A percentile compares a stretch with the other conserved stretches of the same genome.
Conservation (phyloP, 2,888 invertebrate species). For the Sicus ferrugineus region DNA sequence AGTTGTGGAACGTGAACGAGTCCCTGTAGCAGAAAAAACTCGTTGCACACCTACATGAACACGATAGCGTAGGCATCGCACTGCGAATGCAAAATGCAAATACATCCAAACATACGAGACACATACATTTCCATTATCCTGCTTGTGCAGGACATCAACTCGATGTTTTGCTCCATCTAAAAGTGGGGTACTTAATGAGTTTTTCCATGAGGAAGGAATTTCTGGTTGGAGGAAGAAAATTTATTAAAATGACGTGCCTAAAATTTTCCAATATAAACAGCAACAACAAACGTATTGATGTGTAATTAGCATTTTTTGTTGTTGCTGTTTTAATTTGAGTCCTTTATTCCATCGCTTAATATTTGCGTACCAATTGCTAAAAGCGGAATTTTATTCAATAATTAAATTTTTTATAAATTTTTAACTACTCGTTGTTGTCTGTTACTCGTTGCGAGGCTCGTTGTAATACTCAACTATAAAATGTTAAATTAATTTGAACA, state of each 20-base stretch:
- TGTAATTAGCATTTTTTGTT: background rate
- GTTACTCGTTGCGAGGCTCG: background rate
- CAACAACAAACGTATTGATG: background rate
- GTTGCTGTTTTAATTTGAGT: background rate
- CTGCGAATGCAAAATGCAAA: background rate
- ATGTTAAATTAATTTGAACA: too few relatives aligned
- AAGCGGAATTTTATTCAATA: background rate
- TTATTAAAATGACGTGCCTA: background rate
- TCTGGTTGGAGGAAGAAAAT: background rate
- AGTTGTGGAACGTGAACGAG: background rate
- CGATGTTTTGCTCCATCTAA: constrained; percentile 14
- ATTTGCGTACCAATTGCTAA: too few relatives aligned
- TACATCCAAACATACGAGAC: background rate
- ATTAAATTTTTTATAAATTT: background rate
- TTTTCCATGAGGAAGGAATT: background rate
- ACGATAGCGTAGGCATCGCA: background rate
- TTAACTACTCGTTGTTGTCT: background rate
- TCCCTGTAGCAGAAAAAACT: background rate
- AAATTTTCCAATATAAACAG: background rate
- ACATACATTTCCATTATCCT: background rate
- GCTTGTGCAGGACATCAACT: constrained; percentile 13
- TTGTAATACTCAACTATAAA: too few relatives aligned
- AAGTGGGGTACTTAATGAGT: constrained; percentile 9
- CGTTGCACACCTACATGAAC: background rate
- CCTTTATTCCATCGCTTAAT: too few relatives aligned